Conservation (phyloP, 2,797 vertebrate species). For the Mastacembelus armatus region DNA sequence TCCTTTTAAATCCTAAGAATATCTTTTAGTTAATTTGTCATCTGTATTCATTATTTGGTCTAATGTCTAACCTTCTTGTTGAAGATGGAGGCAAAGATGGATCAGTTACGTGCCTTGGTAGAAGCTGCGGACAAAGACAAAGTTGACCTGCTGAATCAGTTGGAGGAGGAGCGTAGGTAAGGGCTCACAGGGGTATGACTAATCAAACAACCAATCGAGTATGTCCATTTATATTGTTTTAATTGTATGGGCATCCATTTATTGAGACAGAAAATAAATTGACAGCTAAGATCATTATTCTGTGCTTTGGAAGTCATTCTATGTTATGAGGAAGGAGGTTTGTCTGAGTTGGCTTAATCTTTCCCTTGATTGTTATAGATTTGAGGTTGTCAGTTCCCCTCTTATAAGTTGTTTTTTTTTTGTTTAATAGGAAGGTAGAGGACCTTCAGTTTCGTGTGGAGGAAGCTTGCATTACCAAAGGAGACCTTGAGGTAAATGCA, state of each 20-base stretch:
- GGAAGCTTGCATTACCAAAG: slow-evolving; percentile 99
- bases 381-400: background rate
- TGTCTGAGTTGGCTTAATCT: background rate
- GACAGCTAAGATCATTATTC: no score
- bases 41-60: background rate
- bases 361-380: background rate
- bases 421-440: slow-evolving; percentile 92
- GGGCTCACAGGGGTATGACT: slow-evolving; percentile 67
- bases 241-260: background rate
- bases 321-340: slow-evolving; percentile 2
- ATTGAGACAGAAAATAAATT: no score
- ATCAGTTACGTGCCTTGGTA: slow-evolving; percentile 94
- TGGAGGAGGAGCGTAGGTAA: slow-evolving; percentile 98
- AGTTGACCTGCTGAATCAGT: slow-evolving; percentile 95
- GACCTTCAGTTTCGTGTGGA: slow-evolving; percentile 99
- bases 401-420: background rate
- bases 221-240: background rate
- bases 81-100: slow-evolving; percentile 98
- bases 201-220: background rate
- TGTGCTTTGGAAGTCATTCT: background rate
- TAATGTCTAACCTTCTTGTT: slow-evolving; percentile 74
- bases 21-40: background rate
- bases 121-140: slow-evolving; percentile 98
- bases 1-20: background rate
- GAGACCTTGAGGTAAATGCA: slow-evolving; percentile 96